Evolutionary conservation across 2,888 invertebrate species (phyloP).

Genomic region (Phlogophora meticulosa): DNA sequence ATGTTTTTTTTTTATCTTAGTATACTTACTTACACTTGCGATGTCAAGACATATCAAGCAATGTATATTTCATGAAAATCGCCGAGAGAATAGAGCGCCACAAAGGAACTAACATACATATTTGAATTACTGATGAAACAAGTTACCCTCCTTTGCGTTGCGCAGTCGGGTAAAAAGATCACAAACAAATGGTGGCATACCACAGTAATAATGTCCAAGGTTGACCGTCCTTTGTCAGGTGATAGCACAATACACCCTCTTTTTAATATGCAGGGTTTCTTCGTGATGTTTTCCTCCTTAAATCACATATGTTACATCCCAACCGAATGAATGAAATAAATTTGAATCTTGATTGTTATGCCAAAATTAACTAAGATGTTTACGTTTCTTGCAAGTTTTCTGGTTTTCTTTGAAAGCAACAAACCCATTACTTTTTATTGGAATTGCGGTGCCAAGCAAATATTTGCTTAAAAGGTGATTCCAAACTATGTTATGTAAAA

Average conservation of each 20-base stretch:
- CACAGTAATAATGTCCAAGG: not conserved
- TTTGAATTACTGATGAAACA: no score
- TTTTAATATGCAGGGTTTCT: slow-evolving; percentile 21
- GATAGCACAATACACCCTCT: slow-evolving; percentile 12
- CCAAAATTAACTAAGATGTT: slow-evolving; percentile 31
- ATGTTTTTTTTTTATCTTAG: no score
- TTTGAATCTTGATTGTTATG: slow-evolving; percentile 18
- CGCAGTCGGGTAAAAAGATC: not conserved
- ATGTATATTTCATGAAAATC: no score
- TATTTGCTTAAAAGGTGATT: no score
- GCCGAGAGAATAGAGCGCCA: no score
- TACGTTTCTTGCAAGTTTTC: slow-evolving; percentile 7
- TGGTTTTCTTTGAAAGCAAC: not conserved
- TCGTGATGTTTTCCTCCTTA: slow-evolving; percentile 28
- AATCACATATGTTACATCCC: slow-evolving; percentile 4
- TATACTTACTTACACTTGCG: no score
- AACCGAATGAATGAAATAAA: slow-evolving; percentile 34
- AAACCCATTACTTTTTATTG: slow-evolving; percentile 12
- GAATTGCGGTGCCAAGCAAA: no score
- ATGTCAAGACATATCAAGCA: no score
- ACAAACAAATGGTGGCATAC: not conserved
- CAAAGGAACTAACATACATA: no score
- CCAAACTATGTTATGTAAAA: no score
- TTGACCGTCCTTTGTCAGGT: slow-evolving; percentile 3
- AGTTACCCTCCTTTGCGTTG: no score